Base-by-base conservation (phyloP, 2,888 invertebrate species). In the Pterostichus niger region DNA sequence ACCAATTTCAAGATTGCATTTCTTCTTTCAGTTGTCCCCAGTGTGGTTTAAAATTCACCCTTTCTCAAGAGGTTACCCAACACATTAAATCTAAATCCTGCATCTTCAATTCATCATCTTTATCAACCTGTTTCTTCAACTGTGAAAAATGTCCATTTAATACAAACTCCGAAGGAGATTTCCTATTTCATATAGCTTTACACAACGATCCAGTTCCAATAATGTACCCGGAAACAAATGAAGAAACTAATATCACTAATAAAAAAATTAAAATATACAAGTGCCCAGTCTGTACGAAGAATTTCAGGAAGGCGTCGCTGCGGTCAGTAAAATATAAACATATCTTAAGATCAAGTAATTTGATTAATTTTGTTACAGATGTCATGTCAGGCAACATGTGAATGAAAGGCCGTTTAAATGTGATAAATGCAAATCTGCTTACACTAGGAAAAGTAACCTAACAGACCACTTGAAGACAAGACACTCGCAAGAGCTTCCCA, bases 391-490 rank as follows among this genome's bases (percentile, higher is more conserved):
- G 44, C 92, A 92, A 80, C 96, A 96, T 87, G 96, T 96, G 0
- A 93, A 94, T 35, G 96, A 96, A 87, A 92, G 94, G 84, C 94
- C 94, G 0, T 95, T 93, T 86, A 89, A 91, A 2, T 96, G 96
- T 86, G 88, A 91, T 0, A 87, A 90, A 4, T 96, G 96, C 87
- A 90, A 89, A 0, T 90, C 92, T 0, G 92, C 92, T 84, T 96
- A 96, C 87, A 92, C 93, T 0, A 90, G 95, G 33, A 93, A 93
- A 85, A 93, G 93, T 68, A 94, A 94, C 86, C 90, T 95, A 76
- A 91, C 92, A 40, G 92, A 92, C 82, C 96, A 96, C 88, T 89
- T 91, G 79, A 91, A 89, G 85, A 89, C 86, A 85, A 92, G 92
- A 81, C 94, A 94, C 85, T 10, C 15, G 15, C 44, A 71, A 44